Conservation (phyloP, 2,113 vertebrate genomes). For the Oncorhynchus kisutch region DNA sequence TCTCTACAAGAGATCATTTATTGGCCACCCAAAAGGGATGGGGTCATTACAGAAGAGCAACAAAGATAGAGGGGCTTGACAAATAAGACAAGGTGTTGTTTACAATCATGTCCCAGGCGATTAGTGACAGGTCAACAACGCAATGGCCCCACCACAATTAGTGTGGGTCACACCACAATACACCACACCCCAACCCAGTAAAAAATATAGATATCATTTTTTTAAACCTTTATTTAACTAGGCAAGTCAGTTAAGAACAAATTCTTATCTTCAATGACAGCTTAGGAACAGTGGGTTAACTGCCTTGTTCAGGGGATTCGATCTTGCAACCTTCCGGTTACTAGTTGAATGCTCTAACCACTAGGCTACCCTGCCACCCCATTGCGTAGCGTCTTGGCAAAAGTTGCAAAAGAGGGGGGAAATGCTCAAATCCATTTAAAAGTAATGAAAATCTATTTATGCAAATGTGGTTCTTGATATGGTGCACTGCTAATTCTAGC, state of each 20-base stretch:
- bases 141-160: background rate
- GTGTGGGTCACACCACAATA: background rate
- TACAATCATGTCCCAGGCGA: background rate
- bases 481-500: background rate
- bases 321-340: too few species aligned
- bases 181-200: background rate
- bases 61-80: background rate
- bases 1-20: background rate
- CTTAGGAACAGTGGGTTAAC: too few species aligned
- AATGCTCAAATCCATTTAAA: background rate
- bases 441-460: conserved; percentile 1
- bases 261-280: too few species aligned
- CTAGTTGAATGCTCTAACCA: too few species aligned
- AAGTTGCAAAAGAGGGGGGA: background rate
- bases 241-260: too few species aligned
- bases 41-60: background rate
- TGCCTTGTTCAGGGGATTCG: too few species aligned
- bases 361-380: too few species aligned
- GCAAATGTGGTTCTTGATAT: background rate
- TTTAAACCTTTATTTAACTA: too few species aligned
- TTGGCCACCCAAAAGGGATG: background rate
- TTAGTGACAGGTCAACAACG: background rate
- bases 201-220: background rate
- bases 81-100: background rate
- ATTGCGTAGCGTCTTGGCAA: background rate